Percentiles rank a stretch among this genome's conserved stretches.
Evolutionary conservation across 2,113 vertebrate species (phyloP).

Genomic region (Oncorhynchus gorbuscha): DNA sequence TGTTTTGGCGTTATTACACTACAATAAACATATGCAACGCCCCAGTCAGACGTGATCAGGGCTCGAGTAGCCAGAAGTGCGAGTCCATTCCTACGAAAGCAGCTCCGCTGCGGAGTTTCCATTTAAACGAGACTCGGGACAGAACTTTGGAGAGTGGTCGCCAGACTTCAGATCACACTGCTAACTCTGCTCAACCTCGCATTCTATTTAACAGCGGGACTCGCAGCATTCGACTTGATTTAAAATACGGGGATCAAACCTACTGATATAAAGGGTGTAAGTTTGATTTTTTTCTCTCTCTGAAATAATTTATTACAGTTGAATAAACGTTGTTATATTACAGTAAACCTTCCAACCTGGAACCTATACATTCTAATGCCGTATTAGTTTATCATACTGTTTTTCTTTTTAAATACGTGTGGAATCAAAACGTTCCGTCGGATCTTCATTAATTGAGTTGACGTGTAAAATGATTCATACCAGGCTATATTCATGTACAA

Average conservation of each 20-base stretch:
- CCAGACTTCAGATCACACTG: background rate
- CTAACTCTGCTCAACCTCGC: slow-evolving; percentile 18
- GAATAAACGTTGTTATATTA: background rate
- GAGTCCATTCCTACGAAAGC: background rate
- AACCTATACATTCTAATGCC: background rate
- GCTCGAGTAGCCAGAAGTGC: background rate
- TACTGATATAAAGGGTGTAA: background rate
- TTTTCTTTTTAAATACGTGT: background rate
- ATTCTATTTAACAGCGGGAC: slow-evolving; percentile 43
- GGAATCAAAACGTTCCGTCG: background rate
- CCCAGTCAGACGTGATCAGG: background rate
- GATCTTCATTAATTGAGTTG: no score
- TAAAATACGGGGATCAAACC: background rate
- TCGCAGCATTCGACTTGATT: background rate
- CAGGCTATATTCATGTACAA: no score
- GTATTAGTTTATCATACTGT: background rate
- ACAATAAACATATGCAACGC: no score
- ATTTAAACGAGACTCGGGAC: slow-evolving; percentile 16
- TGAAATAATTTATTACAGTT: background rate
- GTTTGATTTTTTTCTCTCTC: background rate
- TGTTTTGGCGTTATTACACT: no score
- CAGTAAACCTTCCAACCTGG: background rate
- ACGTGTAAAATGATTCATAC: no score
- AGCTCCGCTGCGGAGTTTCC: slow-evolving; percentile 50
- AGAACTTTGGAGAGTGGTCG: slow-evolving; percentile 17